A percentile compares a stretch with the other conserved stretches of the same genome.
Conservation (phyloP, 2,888 invertebrate species). For the Pristionchus japonicus region DNA sequence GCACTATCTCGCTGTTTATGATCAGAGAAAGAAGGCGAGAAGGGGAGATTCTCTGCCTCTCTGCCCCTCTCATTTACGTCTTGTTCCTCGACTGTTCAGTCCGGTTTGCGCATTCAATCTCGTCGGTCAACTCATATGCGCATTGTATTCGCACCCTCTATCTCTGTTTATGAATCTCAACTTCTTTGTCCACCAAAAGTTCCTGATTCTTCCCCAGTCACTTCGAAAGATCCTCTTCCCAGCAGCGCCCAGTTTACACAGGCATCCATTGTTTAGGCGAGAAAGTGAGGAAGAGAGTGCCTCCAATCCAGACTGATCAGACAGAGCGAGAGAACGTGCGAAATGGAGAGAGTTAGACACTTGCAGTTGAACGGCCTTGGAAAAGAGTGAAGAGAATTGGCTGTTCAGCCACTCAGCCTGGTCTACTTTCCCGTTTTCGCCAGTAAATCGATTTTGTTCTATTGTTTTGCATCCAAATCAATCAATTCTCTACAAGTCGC, state of each 20-base stretch:
- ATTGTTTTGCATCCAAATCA: too few relatives aligned
- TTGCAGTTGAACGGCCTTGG: background rate
- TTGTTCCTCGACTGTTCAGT: background rate
- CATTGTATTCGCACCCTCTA: background rate
- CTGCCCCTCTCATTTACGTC: background rate
- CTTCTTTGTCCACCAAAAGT: too few relatives aligned
- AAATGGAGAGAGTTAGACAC: too few relatives aligned
- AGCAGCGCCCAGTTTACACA: slow-evolving; percentile 9
- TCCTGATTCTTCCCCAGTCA: background rate
- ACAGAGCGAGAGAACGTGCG: too few relatives aligned
- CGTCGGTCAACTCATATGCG: background rate
- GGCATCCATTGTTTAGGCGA: slow-evolving; percentile 18
- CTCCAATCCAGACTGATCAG: too few relatives aligned
- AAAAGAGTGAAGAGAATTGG: background rate
- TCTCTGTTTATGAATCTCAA: too few relatives aligned
- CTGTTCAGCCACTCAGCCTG: background rate
- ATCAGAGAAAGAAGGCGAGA: too few relatives aligned
- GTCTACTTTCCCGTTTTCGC: background rate
- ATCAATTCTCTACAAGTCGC: too few relatives aligned
- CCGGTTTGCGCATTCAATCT: slow-evolving; percentile 11
- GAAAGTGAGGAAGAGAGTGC: background rate
- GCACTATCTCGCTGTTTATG: too few relatives aligned
- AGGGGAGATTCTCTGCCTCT: background rate
- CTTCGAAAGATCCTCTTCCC: background rate
- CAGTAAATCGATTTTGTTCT: too few relatives aligned